These are phyloP conservation scores for Nemoura dubitans DNA, from an alignment of 2,888 invertebrate genomes.

Conservation along the genomic window DNA sequence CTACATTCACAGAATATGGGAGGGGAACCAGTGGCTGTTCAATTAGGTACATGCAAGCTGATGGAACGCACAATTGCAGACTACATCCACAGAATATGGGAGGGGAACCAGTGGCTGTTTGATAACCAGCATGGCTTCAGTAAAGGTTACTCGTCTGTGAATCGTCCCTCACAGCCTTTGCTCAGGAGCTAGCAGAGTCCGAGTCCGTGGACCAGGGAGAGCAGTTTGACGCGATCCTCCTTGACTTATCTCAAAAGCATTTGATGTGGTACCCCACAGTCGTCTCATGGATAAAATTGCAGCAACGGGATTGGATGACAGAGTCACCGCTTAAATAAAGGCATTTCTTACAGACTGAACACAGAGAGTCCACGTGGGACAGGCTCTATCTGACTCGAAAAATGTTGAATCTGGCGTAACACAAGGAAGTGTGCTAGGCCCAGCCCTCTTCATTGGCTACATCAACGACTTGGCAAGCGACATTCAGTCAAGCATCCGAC, in stretches of 20 bases:
- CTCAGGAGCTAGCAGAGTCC: neutral
- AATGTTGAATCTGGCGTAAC: neutral
- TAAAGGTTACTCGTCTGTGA: neutral
- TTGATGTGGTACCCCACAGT: neutral
- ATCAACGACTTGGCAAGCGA: neutral
- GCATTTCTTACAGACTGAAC: neutral
- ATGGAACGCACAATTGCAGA: conserved; percentile 8
- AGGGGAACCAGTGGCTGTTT: neutral
- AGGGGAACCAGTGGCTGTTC: too few relatives aligned
- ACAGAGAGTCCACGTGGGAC: neutral
- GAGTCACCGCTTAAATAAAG: neutral
- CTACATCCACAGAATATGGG: neutral
- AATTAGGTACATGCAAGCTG: neutral
- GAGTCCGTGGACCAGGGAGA: neutral
- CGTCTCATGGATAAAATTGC: neutral
- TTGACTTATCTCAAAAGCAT: neutral
- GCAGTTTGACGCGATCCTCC: neutral
- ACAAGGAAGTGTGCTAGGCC: conserved; percentile 5
- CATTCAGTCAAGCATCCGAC: neutral
- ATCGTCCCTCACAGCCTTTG: neutral
- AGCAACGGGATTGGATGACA: neutral
- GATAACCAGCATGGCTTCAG: conserved; percentile 1
- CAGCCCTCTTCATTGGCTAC: neutral
- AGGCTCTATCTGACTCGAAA: neutral
- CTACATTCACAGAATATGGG: too few relatives aligned